Evolutionary conservation across 2,797 vertebrate species (phyloP), one percentile per base, ranked within the genome.

Genomic region (Melanotaenia pygmaea): DNA sequence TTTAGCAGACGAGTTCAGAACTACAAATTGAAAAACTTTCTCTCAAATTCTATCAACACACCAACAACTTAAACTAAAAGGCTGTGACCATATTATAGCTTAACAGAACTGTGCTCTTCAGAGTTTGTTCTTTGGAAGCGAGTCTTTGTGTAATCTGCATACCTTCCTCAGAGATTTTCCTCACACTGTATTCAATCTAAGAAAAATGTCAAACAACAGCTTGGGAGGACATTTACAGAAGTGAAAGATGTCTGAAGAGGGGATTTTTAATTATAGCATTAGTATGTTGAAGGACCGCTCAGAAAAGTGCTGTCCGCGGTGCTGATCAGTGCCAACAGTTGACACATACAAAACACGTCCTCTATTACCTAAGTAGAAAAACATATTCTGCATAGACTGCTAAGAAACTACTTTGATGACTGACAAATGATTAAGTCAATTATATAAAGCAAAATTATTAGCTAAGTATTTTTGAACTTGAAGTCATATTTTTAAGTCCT

Each of bases 221-320:
- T 57, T 30, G 43, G 9, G 24, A 24, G 20, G 51, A 30, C 11
- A 30, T 11, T 3, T 4, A 11, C 12, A 20, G 47, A 62, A 40
- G 32, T 35, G 5, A 34, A n/a, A 3, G 1, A 74, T 40, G 50
- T 60, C 32, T 16, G n/a, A 67, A 20, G 1, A 0, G 18, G 64
- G n/a, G 37, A 26, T 59, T 26, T 57, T 76, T n/a, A 72, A 67
- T 74, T 50, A 70, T 37, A 71, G n/a, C 11, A 51, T 74, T 67
- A 22, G n/a, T 45, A 18, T 51, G 51, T 51, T 61, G 26, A 57
- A 74, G 47, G 75, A 61, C 16, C 34, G n/a, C 43, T 16, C 64
- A 62, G 26, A 68, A 58, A 79, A 86, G 80, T 89, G 88, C 90
- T 93, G 90, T 93, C 91, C 89, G 35, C 84, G 89, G 91, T 92